Conservation (phyloP, 2,113 vertebrate species). For the Toxotes jaculatrix region DNA sequence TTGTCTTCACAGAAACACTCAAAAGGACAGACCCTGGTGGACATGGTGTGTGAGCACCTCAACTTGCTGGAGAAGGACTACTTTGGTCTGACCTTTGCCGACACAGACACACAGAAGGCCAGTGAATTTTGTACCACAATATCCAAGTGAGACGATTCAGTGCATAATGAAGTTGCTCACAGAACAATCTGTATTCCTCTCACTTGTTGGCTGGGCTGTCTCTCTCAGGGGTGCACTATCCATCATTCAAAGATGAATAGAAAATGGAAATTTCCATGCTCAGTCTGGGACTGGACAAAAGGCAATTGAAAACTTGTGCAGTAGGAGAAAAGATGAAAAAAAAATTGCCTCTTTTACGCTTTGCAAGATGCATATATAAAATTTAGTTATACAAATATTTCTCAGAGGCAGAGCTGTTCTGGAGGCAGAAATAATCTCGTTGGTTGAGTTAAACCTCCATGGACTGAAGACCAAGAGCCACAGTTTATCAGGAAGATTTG, state of each 20-base stretch:
- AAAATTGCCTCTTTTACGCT: constrained; percentile 25
- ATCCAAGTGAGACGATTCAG: background rate
- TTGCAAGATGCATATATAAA: constrained; percentile 20
- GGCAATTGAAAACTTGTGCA: constrained; percentile 30
- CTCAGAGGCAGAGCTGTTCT: constrained; percentile 1
- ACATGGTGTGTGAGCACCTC: constrained; percentile 95
- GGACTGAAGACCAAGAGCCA: constrained; percentile 4
- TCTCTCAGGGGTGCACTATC: constrained; percentile 35
- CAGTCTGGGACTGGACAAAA: constrained; percentile 28
- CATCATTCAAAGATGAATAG: constrained; percentile 59
- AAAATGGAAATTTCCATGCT: constrained; percentile 40
- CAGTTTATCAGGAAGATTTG: constrained; percentile 12
- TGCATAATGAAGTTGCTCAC: constrained; percentile 24
- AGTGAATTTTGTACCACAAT: constrained; percentile 55
- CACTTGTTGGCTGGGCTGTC: background rate
- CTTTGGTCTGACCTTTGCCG: constrained; percentile 94
- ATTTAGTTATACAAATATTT: constrained; percentile 36
- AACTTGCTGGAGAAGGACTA: constrained; percentile 99
- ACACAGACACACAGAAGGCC: constrained; percentile 97
- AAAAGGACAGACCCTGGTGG: constrained; percentile 93
- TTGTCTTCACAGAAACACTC: constrained; percentile 90
- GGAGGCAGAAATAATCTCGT: constrained; percentile 19
- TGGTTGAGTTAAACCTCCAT: constrained; percentile 6
- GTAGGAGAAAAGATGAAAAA: constrained; percentile 24
- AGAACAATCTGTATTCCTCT: constrained; percentile 58